phyloP scores from a whole-genome alignment of 2,113 vertebrate species.

The Otus sunia region DNA sequence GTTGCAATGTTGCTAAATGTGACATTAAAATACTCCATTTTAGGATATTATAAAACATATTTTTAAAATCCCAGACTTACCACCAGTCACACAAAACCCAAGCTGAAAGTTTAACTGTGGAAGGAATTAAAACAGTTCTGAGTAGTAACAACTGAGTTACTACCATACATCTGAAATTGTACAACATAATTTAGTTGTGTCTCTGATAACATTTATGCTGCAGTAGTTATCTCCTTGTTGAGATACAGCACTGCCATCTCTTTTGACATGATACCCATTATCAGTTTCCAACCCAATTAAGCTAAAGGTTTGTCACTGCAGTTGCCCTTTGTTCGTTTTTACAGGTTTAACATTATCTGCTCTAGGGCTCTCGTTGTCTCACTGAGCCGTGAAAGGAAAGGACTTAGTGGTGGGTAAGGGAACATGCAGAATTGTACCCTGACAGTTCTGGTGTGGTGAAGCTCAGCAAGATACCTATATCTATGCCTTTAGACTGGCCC shows the following conservation, averaged over 20 bases:
- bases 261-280: neutral
- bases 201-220: neutral
- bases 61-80: neutral
- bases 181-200: neutral
- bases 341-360: neutral
- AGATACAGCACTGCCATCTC: neutral
- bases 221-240: neutral
- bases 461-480: neutral
- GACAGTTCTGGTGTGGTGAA: neutral
- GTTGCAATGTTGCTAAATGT: neutral
- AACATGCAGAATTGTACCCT: neutral
- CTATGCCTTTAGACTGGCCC: neutral
- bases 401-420: neutral
- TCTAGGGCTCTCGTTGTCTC: neutral
- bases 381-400: neutral
- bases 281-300: neutral
- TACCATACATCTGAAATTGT: neutral
- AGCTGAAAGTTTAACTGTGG: neutral
- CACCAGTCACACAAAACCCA: neutral
- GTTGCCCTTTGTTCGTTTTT: neutral
- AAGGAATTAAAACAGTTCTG: neutral
- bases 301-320: neutral
- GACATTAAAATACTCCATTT: neutral
- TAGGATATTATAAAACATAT: neutral
- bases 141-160: neutral